phyloP scores from a whole-genome alignment of 1,140 invertebrate species.

The Periplaneta americana region DNA sequence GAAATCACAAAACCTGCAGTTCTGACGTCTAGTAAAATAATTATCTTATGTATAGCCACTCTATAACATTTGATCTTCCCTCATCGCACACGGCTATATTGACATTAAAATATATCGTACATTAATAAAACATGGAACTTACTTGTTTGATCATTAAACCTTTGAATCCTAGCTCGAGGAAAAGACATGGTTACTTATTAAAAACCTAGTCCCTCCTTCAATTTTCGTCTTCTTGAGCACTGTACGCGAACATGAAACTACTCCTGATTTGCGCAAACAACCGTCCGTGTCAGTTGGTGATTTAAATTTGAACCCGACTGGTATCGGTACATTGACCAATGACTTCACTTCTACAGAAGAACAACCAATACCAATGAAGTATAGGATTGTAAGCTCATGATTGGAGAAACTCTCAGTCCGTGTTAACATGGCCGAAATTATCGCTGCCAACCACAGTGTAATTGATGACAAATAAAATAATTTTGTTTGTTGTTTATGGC shows the following conservation, averaged over 20 bases:
- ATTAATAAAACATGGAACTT: conserved; percentile 26
- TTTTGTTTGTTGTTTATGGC: too few species aligned
- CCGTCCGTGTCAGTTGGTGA: not conserved
- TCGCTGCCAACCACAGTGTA: too few species aligned
- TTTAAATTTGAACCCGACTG: not conserved
- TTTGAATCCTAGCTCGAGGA: conserved; percentile 39
- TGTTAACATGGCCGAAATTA: not conserved
- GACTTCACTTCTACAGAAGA: not conserved
- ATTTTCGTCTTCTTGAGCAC: not conserved
- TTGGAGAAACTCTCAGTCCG: not conserved
- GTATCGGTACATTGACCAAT: not conserved
- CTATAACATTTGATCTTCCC: too few species aligned
- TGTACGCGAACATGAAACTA: not conserved
- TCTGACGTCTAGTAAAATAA: too few species aligned
- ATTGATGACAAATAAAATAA: too few species aligned
- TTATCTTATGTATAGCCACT: too few species aligned
- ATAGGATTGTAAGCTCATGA: not conserved
- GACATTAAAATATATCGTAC: too few species aligned
- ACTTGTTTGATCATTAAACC: conserved; percentile 40
- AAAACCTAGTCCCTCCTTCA: not conserved
- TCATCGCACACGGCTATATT: too few species aligned
- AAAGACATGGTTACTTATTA: conserved; percentile 35
- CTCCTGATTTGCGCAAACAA: too few species aligned
- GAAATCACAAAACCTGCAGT: too few species aligned
- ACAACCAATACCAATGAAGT: not conserved